These are phyloP conservation scores for Tetragonula clypearis DNA, from an alignment of 1,140 invertebrate species.

Conservation along the genomic window DNA sequence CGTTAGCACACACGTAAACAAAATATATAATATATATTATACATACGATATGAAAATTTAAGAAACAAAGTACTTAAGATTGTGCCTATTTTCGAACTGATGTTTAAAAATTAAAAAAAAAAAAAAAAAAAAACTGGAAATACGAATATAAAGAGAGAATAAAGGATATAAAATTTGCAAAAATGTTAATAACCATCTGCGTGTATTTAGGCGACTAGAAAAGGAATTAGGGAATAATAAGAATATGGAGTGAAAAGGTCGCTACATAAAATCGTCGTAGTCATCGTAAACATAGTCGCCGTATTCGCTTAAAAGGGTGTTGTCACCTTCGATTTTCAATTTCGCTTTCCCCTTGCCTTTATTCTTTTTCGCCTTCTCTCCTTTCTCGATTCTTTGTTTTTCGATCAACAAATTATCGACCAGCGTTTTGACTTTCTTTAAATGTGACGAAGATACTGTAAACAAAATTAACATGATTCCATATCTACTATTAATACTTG, in stretches of 20 bases:
- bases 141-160: slow-evolving; percentile 35
- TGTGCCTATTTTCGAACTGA: slow-evolving; percentile 4
- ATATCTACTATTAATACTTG: background rate
- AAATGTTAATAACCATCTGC: slow-evolving; percentile 60
- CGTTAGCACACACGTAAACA: background rate
- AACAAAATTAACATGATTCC: background rate
- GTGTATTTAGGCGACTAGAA: slow-evolving; percentile 77
- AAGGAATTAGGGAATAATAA: slow-evolving; percentile 53
- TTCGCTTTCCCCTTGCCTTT: slow-evolving; percentile 89
- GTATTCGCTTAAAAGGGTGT: slow-evolving; percentile 84
- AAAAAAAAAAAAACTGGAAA: background rate
- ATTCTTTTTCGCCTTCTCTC: slow-evolving; percentile 87
- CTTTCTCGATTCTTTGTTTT: slow-evolving; percentile 91
- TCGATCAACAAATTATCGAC: slow-evolving; percentile 91
- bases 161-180: slow-evolving; percentile 61
- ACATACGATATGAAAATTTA: slow-evolving; percentile 13
- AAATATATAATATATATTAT: slow-evolving; percentile 1
- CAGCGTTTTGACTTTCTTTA: slow-evolving; percentile 91
- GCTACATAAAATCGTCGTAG: slow-evolving; percentile 87
- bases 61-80: slow-evolving; percentile 1
- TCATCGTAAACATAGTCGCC: slow-evolving; percentile 83
- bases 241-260: slow-evolving; percentile 70
- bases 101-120: slow-evolving; percentile 11
- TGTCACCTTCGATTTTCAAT: slow-evolving; percentile 88
- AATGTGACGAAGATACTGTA: slow-evolving; percentile 86